Evolutionary conservation across 2,797 vertebrate species (phyloP).

Genomic region (Prunella strophiata): DNA sequence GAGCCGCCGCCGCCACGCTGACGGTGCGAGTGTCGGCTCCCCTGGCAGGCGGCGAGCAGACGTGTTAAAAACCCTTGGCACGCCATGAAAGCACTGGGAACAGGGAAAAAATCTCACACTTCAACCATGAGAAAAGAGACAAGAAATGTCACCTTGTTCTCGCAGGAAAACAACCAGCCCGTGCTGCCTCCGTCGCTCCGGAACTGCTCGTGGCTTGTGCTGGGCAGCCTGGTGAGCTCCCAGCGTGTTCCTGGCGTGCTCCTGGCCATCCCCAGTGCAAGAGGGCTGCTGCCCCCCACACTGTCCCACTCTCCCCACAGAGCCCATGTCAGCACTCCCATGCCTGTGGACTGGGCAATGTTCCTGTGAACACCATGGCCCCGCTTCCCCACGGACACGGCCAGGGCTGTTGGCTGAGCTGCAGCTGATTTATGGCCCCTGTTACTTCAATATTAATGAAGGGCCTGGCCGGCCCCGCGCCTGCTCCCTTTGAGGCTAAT

Average conservation of each 20-base stretch:
- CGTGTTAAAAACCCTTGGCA: conserved; percentile 64
- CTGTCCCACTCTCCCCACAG: not conserved
- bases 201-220: not conserved
- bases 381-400: not conserved
- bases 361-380: not conserved
- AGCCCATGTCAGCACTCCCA: not conserved
- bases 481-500: conserved; percentile 33
- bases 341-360: not conserved
- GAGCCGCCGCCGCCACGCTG: not conserved
- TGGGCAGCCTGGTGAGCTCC: not conserved
- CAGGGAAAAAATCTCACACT: conserved; percentile 28
- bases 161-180: not conserved
- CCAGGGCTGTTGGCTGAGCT: not conserved
- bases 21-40: conserved; percentile 20
- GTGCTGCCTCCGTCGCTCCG: rapidly evolving
- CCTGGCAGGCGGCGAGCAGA: conserved; percentile 44
- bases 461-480: not conserved
- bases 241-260: rapidly evolving
- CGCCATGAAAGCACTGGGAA: conserved; percentile 29
- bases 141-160: conserved; percentile 67
- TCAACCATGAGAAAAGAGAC: conserved; percentile 22
- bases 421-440: conserved; percentile 26
- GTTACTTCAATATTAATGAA: conserved; percentile 1
- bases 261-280: not conserved
- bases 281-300: not conserved